A percentile compares a stretch with the other conserved stretches of the same genome.
Conservation (phyloP, 2,113 vertebrate genomes). For the Vidua chalybeata region DNA sequence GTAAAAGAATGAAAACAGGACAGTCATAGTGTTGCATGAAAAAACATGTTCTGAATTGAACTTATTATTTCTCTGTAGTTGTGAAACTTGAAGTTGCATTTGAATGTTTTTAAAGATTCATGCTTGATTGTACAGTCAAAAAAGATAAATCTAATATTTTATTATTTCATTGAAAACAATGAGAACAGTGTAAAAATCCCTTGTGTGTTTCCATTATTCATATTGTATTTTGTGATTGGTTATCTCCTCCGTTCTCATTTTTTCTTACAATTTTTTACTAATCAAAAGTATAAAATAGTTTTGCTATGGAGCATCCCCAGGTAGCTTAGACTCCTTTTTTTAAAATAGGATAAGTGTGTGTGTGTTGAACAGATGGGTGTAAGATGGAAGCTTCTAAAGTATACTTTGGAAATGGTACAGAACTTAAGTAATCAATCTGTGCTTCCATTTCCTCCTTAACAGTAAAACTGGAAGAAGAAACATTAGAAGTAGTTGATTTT, state of each 20-base stretch:
- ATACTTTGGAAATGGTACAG: background rate
- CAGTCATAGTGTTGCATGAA: background rate
- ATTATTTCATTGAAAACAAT: background rate
- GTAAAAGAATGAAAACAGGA: background rate
- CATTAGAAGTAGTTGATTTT: background rate
- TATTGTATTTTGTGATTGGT: background rate
- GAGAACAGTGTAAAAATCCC: background rate
- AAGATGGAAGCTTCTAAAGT: background rate
- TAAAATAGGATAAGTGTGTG: background rate
- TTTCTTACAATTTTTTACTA: rapidly evolving
- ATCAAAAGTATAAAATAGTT: background rate
- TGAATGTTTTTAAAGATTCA: background rate
- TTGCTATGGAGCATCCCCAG: background rate
- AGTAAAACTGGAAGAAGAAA: background rate
- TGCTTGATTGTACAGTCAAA: background rate
- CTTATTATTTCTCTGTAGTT: background rate
- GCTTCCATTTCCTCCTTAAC: background rate
- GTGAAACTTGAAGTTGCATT: background rate
- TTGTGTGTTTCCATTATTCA: background rate
- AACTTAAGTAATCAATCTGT: background rate
- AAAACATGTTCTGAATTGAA: background rate
- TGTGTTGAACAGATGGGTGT: background rate
- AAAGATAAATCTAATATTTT: background rate
- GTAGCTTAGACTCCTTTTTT: background rate
- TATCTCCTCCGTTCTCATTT: background rate